phyloP scores from a whole-genome alignment of 2,797 vertebrate species.

The Pogonophryne albipinna region DNA sequence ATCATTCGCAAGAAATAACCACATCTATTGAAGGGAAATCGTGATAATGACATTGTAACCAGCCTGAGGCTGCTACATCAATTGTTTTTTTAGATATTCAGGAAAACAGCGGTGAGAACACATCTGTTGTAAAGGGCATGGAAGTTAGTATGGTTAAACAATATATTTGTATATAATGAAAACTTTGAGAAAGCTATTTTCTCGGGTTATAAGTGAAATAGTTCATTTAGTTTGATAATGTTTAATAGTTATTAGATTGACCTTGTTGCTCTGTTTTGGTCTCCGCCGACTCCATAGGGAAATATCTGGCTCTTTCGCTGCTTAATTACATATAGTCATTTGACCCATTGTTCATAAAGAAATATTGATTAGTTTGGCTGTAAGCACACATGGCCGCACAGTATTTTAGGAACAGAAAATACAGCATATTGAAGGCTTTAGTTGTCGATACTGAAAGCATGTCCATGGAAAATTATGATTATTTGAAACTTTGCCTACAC shows the following conservation, averaged over 20 bases:
- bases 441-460: background rate
- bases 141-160: background rate
- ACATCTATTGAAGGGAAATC: background rate
- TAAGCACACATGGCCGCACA: background rate
- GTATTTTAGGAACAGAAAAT: background rate
- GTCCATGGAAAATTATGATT: background rate
- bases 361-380: constrained; percentile 8
- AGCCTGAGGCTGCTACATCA: background rate
- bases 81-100: background rate
- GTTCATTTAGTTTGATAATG: background rate
- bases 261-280: constrained; percentile 7
- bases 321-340: background rate
- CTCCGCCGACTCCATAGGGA: background rate
- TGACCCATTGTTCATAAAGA: background rate
- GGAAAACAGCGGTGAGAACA: background rate
- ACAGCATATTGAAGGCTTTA: background rate
- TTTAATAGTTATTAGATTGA: background rate
- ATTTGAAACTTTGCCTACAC: background rate
- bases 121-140: background rate
- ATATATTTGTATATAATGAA: background rate
- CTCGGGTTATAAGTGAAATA: background rate
- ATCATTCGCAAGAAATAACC: background rate
- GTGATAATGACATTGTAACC: background rate
- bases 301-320: background rate
- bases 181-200: background rate